Conservation (phyloP, 2,888 invertebrate genomes). For the Xestia rhomboidea region DNA sequence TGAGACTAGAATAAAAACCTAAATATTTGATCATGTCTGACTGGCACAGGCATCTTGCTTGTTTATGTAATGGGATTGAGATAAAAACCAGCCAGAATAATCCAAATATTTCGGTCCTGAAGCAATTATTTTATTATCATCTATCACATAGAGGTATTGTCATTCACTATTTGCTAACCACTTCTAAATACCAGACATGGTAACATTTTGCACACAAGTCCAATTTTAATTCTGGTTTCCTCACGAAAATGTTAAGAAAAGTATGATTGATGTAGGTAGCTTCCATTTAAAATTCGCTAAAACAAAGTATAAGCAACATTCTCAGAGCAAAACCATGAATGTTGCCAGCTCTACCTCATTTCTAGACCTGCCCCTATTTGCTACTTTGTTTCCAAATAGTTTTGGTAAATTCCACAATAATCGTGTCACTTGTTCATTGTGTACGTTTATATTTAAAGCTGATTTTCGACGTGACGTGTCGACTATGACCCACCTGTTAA, state of each 20-base stretch:
- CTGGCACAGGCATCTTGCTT: constrained; percentile 11
- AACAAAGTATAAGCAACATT: constrained; percentile 16
- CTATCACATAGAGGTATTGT: neutral
- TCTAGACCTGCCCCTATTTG: constrained; percentile 35
- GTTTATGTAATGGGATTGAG: neutral
- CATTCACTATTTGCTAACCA: neutral
- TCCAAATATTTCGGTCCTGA: neutral
- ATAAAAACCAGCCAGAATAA: neutral
- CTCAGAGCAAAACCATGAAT: constrained; percentile 13
- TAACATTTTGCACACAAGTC: neutral
- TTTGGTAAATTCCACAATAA: constrained; percentile 66
- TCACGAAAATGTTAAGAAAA: constrained; percentile 4
- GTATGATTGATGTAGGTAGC: neutral
- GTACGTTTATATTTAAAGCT: constrained; percentile 72
- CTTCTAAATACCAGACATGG: neutral
- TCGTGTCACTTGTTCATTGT: constrained; percentile 72
- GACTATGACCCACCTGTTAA: constrained; percentile 71
- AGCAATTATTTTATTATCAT: neutral
- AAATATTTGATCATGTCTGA: constrained; percentile 38
- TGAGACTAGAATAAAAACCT: constrained; percentile 10
- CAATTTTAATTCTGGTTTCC: neutral
- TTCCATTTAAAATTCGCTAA: neutral
- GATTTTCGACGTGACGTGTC: constrained; percentile 74
- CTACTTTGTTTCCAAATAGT: constrained; percentile 59
- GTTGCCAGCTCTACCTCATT: neutral